phyloP scores from a whole-genome alignment of 1,140 invertebrate species.

The Drosophila parabipectinata region DNA sequence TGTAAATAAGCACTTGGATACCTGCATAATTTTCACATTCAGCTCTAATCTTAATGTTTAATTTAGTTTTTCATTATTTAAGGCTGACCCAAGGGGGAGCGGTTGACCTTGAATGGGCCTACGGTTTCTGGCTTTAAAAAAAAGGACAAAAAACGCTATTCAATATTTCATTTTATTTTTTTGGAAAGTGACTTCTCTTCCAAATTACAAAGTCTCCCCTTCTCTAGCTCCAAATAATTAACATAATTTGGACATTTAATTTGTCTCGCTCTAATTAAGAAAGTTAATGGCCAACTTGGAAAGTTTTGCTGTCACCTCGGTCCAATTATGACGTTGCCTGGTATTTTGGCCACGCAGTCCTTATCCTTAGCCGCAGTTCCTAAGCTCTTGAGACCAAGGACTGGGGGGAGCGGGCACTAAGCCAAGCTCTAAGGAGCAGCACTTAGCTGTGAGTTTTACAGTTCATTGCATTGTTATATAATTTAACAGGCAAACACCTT shows the following conservation, averaged over 20 bases:
- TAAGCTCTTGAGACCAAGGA: slow-evolving; percentile 5
- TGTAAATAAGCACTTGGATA: slow-evolving; percentile 59
- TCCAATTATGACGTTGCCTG: slow-evolving; percentile 54
- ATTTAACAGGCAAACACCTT: slow-evolving; percentile 82
- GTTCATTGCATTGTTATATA: slow-evolving; percentile 83
- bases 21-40: slow-evolving; percentile 79
- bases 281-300: slow-evolving; percentile 53
- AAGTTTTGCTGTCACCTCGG: slow-evolving; percentile 28
- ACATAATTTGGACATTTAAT: slow-evolving; percentile 39
- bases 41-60: slow-evolving; percentile 76
- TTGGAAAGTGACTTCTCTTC: not conserved
- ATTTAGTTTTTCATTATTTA: slow-evolving; percentile 83
- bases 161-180: not conserved
- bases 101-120: slow-evolving; percentile 18
- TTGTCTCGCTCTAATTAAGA: slow-evolving; percentile 63
- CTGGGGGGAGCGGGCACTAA: slow-evolving; percentile 1
- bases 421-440: slow-evolving; percentile 69
- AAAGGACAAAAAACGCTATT: not conserved
- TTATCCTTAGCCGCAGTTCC: slow-evolving; percentile 8
- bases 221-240: slow-evolving; percentile 4
- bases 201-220: not conserved
- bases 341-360: not conserved
- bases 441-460: slow-evolving; percentile 80
- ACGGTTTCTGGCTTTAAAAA: not conserved
- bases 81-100: not conserved